phyloP scores from a whole-genome alignment of 1,140 invertebrate genomes.

The Eriosoma lanigerum region DNA sequence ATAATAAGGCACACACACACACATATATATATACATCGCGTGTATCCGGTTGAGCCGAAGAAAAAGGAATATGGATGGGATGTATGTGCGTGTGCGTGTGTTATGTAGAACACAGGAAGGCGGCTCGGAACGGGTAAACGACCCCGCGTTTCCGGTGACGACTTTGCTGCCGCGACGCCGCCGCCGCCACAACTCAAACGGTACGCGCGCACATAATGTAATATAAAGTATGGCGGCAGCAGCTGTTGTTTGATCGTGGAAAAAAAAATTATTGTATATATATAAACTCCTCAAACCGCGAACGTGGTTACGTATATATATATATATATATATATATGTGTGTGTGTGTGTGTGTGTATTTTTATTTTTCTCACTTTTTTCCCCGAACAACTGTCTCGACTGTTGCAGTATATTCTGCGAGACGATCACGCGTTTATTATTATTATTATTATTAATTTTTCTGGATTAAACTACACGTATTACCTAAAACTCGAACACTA shows the following conservation, averaged over 20 bases:
- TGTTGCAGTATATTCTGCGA: no score
- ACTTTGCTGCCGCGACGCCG: conserved; percentile 31
- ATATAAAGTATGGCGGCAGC: not conserved
- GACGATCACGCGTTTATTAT: not conserved
- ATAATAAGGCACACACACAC: conserved; percentile 30
- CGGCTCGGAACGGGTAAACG: conserved; percentile 45
- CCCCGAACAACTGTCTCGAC: not conserved
- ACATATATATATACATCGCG: not conserved
- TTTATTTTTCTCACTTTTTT: not conserved
- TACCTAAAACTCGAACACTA: no score
- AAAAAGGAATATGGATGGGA: conserved; percentile 43
- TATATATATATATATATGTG: no score
- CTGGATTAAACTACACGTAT: no score
- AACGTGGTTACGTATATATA: no score
- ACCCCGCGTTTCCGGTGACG: conserved; percentile 47
- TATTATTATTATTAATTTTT: no score
- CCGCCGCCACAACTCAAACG: conserved; percentile 22
- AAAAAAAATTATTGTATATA: no score
- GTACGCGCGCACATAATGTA: no score
- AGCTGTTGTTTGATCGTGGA: conserved; percentile 42
- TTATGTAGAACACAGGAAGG: conserved; percentile 49
- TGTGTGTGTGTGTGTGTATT: no score
- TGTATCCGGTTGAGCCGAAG: conserved; percentile 47
- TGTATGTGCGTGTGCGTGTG: conserved; percentile 8
- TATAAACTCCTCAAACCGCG: no score